Percentiles rank a stretch among this genome's conserved stretches.
phyloP scores from a whole-genome alignment of 2,797 vertebrate species.

The Nothura maculosa region DNA sequence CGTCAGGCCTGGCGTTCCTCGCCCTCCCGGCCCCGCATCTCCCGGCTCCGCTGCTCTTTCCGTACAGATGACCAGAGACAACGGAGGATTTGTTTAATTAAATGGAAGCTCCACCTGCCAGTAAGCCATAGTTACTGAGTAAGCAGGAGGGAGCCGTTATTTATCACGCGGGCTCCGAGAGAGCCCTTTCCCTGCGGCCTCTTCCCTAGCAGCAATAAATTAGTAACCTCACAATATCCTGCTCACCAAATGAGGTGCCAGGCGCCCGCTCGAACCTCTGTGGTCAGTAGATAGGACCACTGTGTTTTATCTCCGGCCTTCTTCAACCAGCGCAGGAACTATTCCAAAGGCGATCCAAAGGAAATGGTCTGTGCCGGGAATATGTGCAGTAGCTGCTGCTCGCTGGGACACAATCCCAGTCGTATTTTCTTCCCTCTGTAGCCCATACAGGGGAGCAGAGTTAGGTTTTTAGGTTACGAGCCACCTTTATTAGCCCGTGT shows the following conservation, averaged over 20 bases:
- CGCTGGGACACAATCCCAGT: background rate
- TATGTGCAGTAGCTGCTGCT: background rate
- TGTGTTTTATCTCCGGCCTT: background rate
- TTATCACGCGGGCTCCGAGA: background rate
- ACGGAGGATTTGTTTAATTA: conserved; percentile 19
- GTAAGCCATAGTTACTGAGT: conserved; percentile 27
- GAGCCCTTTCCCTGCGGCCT: background rate
- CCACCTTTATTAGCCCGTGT: background rate
- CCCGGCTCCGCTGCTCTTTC: background rate
- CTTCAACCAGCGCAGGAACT: background rate
- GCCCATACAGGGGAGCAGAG: background rate
- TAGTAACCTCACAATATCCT: background rate
- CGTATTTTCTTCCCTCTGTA: background rate
- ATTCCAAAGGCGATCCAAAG: background rate
- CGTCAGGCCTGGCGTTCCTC: background rate
- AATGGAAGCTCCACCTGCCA: conserved; percentile 7
- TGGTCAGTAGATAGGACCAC: background rate
- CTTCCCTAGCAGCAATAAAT: background rate
- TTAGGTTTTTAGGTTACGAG: background rate
- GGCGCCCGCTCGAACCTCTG: background rate
- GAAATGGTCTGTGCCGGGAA: background rate
- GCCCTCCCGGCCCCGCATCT: background rate
- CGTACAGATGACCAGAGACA: background rate
- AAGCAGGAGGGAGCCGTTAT: background rate
- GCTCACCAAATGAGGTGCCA: conserved; percentile 2